Conservation (phyloP, 2,888 invertebrate species). For the Dilophus febrilis region DNA sequence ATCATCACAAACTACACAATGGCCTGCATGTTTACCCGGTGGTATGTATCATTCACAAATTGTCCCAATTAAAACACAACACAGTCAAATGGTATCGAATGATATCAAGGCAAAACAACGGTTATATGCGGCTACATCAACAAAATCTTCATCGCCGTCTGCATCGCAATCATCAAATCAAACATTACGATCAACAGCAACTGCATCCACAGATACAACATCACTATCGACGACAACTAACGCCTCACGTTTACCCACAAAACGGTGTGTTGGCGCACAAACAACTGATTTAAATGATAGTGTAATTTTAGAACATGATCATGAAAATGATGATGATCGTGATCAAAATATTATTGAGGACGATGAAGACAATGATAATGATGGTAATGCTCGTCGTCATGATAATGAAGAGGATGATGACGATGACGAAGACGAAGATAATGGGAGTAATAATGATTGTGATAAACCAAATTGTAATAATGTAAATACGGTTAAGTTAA, state of each 20-base stretch:
- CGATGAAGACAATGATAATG: constrained; percentile 27
- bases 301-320: constrained; percentile 23
- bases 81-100: constrained; percentile 3
- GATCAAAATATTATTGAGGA: too few species aligned
- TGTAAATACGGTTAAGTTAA: constrained; percentile 27
- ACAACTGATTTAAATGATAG: constrained; percentile 35
- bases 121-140: background rate
- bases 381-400: too few species aligned
- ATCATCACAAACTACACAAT: constrained; percentile 21
- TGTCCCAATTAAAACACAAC: constrained; percentile 15
- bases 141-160: too few species aligned
- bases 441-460: constrained; percentile 14
- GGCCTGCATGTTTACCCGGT: constrained; percentile 36
- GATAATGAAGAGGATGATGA: constrained; percentile 29
- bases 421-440: constrained; percentile 14
- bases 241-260: constrained; percentile 26
- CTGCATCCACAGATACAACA: background rate
- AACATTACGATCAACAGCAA: too few species aligned
- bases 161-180: too few species aligned
- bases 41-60: constrained; percentile 23
- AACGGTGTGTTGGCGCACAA: constrained; percentile 43
- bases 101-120: background rate
- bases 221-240: constrained; percentile 19
- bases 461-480: constrained; percentile 25
- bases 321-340: constrained; percentile 31